Evolutionary conservation across 2,797 vertebrate species (phyloP).

Genomic region (Adelosebastes latens): DNA sequence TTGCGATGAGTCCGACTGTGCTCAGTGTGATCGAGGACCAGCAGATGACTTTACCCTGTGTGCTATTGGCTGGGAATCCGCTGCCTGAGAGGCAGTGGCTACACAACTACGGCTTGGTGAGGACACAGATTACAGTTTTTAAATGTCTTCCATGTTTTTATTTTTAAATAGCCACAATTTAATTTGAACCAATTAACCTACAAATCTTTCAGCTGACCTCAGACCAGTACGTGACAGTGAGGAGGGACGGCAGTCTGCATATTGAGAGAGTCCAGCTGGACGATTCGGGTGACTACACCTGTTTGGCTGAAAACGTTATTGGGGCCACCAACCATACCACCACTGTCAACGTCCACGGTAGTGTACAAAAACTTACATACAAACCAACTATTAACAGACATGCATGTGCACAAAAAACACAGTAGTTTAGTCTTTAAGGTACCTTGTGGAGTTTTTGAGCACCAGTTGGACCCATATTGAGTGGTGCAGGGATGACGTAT

Average conservation of each 20-base stretch:
- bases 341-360: slow-evolving; percentile 89
- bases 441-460: background rate
- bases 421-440: background rate
- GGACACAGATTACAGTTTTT: slow-evolving; percentile 21
- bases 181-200: background rate
- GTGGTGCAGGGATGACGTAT: too few relatives aligned
- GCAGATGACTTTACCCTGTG: slow-evolving; percentile 92
- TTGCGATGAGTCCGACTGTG: slow-evolving; percentile 89
- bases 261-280: slow-evolving; percentile 90
- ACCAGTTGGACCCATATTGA: background rate
- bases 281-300: slow-evolving; percentile 91
- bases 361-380: background rate
- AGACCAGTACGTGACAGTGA: slow-evolving; percentile 88
- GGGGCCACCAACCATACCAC: slow-evolving; percentile 92
- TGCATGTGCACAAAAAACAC: background rate
- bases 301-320: slow-evolving; percentile 89
- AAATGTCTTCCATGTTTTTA: background rate
- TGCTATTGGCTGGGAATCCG: slow-evolving; percentile 93
- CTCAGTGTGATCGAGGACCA: slow-evolving; percentile 92
- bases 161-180: background rate
- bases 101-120: slow-evolving; percentile 91
- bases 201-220: slow-evolving; percentile 85
- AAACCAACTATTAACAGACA: background rate
- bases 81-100: slow-evolving; percentile 94
- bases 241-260: slow-evolving; percentile 93